These are phyloP conservation scores for Tupiocoris notatus DNA, from an alignment of 2,888 invertebrate genomes.

Conservation along the genomic window DNA sequence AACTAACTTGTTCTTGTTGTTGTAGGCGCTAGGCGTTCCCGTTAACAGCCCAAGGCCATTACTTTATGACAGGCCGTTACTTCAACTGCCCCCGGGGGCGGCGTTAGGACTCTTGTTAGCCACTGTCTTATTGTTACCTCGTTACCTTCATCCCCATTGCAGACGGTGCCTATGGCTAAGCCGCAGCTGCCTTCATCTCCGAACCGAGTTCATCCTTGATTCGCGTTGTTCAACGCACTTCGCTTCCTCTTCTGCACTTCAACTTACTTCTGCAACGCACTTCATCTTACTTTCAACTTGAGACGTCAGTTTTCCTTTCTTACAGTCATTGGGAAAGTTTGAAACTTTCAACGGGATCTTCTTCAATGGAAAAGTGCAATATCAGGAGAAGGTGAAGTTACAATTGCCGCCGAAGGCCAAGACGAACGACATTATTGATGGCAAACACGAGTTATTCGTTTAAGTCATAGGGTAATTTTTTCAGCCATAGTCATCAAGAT, in stretches of 20 bases:
- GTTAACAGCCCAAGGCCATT: slow-evolving; percentile 39
- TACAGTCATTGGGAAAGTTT: too few species aligned
- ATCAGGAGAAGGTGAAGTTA: too few species aligned
- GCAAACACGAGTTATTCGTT: too few species aligned
- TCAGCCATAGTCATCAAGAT: too few species aligned
- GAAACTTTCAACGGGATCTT: too few species aligned
- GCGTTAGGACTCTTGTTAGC: slow-evolving; percentile 41
- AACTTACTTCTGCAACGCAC: too few species aligned
- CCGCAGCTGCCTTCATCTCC: not conserved
- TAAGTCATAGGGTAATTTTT: too few species aligned
- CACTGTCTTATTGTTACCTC: slow-evolving; percentile 40
- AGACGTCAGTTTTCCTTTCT: too few species aligned
- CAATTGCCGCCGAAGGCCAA: too few species aligned
- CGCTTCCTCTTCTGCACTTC: not conserved
- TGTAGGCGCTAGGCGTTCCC: slow-evolving; percentile 21
- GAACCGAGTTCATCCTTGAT: not conserved
- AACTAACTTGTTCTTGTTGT: slow-evolving; percentile 28
- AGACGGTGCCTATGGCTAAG: not conserved
- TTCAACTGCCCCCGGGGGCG: slow-evolving; percentile 41
- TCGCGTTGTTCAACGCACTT: not conserved
- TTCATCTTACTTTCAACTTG: too few species aligned
- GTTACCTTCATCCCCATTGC: slow-evolving; percentile 13
- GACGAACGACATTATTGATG: too few species aligned
- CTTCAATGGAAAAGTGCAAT: too few species aligned
- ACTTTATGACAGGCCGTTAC: slow-evolving; percentile 42